A percentile compares a stretch with the other conserved stretches of the same genome.
Evolutionary conservation across 2,113 vertebrate genomes (phyloP).

Genomic region (Colinus virginianus): DNA sequence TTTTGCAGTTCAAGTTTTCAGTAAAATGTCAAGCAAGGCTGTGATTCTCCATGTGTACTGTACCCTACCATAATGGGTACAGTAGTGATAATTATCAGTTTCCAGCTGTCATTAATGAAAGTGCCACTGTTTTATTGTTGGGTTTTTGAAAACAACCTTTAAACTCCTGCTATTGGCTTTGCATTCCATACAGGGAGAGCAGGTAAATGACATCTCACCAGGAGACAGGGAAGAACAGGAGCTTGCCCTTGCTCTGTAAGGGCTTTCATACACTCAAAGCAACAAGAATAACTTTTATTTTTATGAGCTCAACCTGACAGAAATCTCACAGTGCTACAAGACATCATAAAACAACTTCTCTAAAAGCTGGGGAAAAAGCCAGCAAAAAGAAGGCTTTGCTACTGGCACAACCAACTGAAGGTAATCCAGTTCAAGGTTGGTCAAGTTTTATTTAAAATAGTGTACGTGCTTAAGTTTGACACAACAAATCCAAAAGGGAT

Average conservation of each 20-base stretch:
- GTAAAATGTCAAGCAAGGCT: background rate
- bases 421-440: background rate
- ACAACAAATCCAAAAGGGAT: background rate
- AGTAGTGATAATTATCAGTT: accelerated
- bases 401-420: background rate
- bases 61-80: background rate
- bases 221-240: background rate
- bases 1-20: background rate
- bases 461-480: background rate
- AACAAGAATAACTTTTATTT: constrained; percentile 2
- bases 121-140: background rate
- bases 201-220: background rate
- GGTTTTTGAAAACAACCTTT: background rate
- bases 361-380: background rate
- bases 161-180: background rate
- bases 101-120: background rate
- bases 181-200: background rate
- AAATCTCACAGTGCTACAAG: background rate
- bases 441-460: background rate
- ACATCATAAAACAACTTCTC: background rate
- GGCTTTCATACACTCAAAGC: background rate
- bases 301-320: background rate
- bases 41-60: background rate
- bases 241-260: background rate
- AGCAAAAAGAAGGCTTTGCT: background rate